Base-by-base conservation (phyloP, 2,797 vertebrate species). In the Tokudaia muenninki region DNA sequence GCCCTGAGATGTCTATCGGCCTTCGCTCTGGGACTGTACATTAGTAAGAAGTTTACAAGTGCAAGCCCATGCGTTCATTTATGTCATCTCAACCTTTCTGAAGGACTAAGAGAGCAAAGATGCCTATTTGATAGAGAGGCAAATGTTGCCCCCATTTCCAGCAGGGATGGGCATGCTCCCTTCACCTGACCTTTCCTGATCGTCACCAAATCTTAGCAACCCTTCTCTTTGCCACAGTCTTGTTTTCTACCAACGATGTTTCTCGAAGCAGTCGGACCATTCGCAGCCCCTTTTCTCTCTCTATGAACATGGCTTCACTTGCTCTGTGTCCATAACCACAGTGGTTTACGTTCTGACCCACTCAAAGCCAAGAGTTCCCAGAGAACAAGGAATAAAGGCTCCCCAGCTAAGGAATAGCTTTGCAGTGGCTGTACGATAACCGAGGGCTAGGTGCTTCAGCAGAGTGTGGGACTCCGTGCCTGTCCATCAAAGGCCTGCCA, bases 331-430 rank as follows among this genome's bases (percentile, higher is more conserved):
- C 90, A 29, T 41, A 34, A 90, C 79, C 72, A 0, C 16, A 92
- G 0, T 34, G 47, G 52, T 22, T 80, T 75, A 21, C 37, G 4
- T 78, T 72, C 67, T 91, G 75, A 87, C 59, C 31, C 70, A 70
- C 21, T 78, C 47, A 52, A 63, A 87, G 61, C 63, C 67, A 94
- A 57, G 16, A 78, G 75, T 80, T 87, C 75, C 12, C 90, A 94
- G 55, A 93, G 37, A 95, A 94, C 44, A 79, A 82, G 29, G 57
- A 94, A 93, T 88, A 61, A 95, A 94, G 14, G 9, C 50, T 83
- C 31, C 55, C 55, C 41, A 24, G 61, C 72, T 72, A 88, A 95
- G 47, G 65, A 50, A 79, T 16, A 9, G 34, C 47, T 57, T 75
- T 34, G 55, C 34, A 82, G 17, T 41, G 24, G 84, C 31, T 0